Base-by-base conservation (phyloP, 2,888 invertebrate genomes). In the Xanthia icteritia region DNA sequence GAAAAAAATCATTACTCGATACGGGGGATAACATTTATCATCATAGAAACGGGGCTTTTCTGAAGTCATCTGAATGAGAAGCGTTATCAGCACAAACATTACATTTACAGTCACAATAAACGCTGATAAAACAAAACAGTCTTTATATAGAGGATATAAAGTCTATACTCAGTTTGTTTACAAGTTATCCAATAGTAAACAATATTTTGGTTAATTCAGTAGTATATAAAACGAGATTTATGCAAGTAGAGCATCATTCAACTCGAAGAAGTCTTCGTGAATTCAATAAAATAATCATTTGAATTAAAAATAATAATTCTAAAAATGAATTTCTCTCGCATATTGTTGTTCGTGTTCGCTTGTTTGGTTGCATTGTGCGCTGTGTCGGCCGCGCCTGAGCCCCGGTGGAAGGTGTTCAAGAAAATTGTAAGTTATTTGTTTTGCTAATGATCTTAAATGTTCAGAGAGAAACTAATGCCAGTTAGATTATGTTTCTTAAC, bases 381-480 rank as follows among this genome's bases (percentile, higher is more conserved):
- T 8, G 93, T 92, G 0, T 87, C 91, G 5, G 93, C 90, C 3
- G 92, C 91, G 8, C 93, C 92, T 1, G 89, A 90, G 56, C 93
- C 72, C 13, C 2, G 72, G 69, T 68, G 72, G 75, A 92, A 92
- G 81, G 79, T 90, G 0, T 92, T 92, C 63, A 91, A 91, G 79
- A 92, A 91, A 89, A 77, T 92, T 79, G 91, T 91, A 81, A 86
- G 86, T 84, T 5, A 4, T n/a, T 61, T 48, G 0, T 58, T 54
- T 27, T 11, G 61, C 78, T 17, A 9, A 5, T 20, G 2, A 23
- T 1, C 39, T 64, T 42, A 3, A 65, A 11, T 64, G 31, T 65
- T 11, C 42, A 13, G 27, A 27, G 8, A 58, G 20, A 1, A 56
- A 6, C 1, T 39, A 13, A 13, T 13, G n/a, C 51, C 8, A n/a